Conservation (phyloP, 2,888 invertebrate species). For the Callimorpha dominula region DNA sequence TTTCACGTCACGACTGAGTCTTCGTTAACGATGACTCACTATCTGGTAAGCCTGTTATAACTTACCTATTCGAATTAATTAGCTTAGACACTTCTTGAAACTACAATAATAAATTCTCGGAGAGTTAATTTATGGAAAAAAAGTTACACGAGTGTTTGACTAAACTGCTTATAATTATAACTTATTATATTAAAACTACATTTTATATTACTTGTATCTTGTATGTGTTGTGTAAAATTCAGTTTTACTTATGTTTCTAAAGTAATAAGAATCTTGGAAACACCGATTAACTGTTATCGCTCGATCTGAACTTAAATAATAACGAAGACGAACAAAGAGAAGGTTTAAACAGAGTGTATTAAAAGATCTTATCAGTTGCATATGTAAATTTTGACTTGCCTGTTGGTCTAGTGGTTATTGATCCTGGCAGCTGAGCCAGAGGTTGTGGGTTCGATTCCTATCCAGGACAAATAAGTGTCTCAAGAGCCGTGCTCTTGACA, state of each 20-base stretch:
- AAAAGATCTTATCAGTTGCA: too few relatives aligned
- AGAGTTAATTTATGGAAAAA: constrained; percentile 28
- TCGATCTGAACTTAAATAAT: background rate
- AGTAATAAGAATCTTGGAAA: background rate
- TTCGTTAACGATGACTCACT: constrained; percentile 75
- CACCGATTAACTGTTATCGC: background rate
- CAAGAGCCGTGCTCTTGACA: too few relatives aligned
- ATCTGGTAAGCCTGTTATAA: constrained; percentile 27
- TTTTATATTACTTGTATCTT: background rate
- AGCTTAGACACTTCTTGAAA: constrained; percentile 34
- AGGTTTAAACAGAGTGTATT: too few relatives aligned
- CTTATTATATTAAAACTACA: constrained; percentile 28
- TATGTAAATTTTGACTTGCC: too few relatives aligned
- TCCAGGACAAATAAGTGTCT: too few relatives aligned
- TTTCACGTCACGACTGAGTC: constrained; percentile 68
- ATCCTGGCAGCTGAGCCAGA: too few relatives aligned
- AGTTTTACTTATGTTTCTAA: background rate
- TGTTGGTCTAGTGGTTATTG: too few relatives aligned
- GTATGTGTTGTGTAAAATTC: background rate
- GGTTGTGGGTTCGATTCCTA: too few relatives aligned
- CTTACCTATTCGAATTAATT: constrained; percentile 41
- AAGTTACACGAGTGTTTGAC: constrained; percentile 25
- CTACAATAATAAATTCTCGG: constrained; percentile 31
- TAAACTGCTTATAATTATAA: constrained; percentile 25
- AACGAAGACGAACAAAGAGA: too few relatives aligned